A percentile compares a stretch with the other conserved stretches of the same genome.
Evolutionary conservation across 2,888 invertebrate genomes (phyloP).

Genomic region (Tridacna crocea): DNA sequence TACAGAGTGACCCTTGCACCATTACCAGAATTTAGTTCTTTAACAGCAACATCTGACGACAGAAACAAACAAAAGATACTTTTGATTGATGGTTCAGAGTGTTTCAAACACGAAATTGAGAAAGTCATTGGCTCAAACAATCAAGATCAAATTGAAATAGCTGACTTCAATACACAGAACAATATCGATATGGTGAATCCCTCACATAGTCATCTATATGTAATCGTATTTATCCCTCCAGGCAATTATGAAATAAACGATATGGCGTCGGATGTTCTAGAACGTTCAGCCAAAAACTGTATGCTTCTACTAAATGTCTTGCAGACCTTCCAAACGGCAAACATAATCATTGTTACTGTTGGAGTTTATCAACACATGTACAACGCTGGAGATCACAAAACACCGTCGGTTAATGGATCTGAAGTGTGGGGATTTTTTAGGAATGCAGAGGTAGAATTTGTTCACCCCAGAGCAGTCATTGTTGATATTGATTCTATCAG

Average conservation of each 20-base stretch:
- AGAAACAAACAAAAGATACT: neutral
- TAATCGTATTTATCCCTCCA: too few species aligned
- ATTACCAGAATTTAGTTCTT: neutral
- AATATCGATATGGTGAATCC: neutral
- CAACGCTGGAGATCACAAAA: neutral
- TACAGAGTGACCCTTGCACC: neutral
- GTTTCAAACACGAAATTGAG: neutral
- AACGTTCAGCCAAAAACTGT: neutral
- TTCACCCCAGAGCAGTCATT: constrained; percentile 22
- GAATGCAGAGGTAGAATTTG: constrained; percentile 34
- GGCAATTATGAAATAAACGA: neutral
- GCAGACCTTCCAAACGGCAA: neutral
- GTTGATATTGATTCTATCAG: constrained; percentile 31
- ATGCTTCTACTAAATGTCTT: neutral
- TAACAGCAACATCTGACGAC: neutral
- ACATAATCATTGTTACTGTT: neutral
- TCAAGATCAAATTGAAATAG: too few species aligned
- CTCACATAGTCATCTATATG: too few species aligned
- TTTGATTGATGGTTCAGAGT: neutral
- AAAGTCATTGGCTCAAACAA: neutral
- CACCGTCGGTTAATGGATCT: constrained; percentile 31
- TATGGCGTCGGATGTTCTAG: neutral
- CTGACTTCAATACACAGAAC: neutral
- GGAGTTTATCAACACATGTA: neutral
- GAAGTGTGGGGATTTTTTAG: constrained; percentile 58